Base-by-base conservation (phyloP, 2,797 vertebrate genomes). In the Acanthurus tractus region DNA sequence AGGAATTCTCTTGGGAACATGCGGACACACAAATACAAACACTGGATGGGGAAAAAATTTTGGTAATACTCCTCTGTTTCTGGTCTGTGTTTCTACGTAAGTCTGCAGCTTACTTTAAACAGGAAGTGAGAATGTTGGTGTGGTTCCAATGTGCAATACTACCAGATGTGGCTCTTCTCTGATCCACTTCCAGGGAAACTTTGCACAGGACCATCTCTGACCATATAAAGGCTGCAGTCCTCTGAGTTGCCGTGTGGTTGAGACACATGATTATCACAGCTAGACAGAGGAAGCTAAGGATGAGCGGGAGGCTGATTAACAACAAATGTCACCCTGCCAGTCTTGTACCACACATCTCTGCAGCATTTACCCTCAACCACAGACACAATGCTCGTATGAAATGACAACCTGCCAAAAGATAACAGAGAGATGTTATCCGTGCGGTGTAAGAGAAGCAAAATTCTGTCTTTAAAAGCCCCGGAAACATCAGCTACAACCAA, bases 281-380 rank as follows among this genome's bases (percentile, higher is more conserved):
- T 79, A 87, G 78, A 77, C 69, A 56, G 78, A 66, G 57, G 62
- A 84, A 72, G 73, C 56, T 50, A 70, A 70, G 52, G 59, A 75
- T 49, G 73, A 84, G 63, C 74, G 18, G 50, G 71, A 81, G 74
- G 68, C 82, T 89, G 86, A 90, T 85, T 74, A 90, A 88, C 78
- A 84, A 86, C 72, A 88, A 86, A 90, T 90, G 84, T 87, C 80
- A 79, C 45, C 62, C 63, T 76, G 79, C 55, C 71, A 65, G 53
- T 80, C 83, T 66, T 14, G 12, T 64, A 83, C 54, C 38, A 71
- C 54, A 73, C 53, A 59, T 69, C 66, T 64, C 59, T 2, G n/a
- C 23, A 6, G 40, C 54, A 70, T 85, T 85, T 73, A 78, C 63
- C 77, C 68, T 86, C 65, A 61, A 63, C 73, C 78, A 76, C 63